Evolutionary conservation across 2,888 invertebrate species (phyloP).

Genomic region (Prosopocoilus inquinatus): DNA sequence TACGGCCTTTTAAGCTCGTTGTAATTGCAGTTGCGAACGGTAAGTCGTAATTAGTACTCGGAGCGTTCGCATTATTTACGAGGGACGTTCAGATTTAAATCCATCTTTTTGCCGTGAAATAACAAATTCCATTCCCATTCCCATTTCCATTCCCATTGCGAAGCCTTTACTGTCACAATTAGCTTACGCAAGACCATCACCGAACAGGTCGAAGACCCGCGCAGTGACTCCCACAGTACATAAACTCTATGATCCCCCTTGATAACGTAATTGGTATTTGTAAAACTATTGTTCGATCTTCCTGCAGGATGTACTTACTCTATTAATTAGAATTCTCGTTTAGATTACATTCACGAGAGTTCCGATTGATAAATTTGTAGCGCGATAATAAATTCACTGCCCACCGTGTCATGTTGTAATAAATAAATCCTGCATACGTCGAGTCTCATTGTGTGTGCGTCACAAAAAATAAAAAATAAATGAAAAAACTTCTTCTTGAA

Average conservation of each 20-base stretch:
- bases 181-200: not conserved
- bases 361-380: not conserved
- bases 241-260: constrained; percentile 30
- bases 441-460: too few relatives aligned
- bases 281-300: constrained; percentile 23
- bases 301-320: constrained; percentile 27
- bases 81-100: too few relatives aligned
- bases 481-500: too few relatives aligned
- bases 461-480: too few relatives aligned
- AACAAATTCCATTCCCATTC: too few relatives aligned
- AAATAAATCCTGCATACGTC: too few relatives aligned
- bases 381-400: too few relatives aligned
- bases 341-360: not conserved
- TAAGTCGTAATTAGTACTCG: not conserved
- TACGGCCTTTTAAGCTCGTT: not conserved
- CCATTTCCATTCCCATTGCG: too few relatives aligned
- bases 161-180: not conserved
- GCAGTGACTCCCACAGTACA: constrained; percentile 22
- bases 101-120: too few relatives aligned
- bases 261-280: constrained; percentile 30
- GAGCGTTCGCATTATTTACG: constrained; percentile 1
- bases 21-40: constrained; percentile 1
- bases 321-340: constrained; percentile 21
- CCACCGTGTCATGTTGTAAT: too few relatives aligned
- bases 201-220: constrained; percentile 13